Base-by-base conservation (phyloP, 2,797 vertebrate species). In the Microctenopoma steveboyesi region DNA sequence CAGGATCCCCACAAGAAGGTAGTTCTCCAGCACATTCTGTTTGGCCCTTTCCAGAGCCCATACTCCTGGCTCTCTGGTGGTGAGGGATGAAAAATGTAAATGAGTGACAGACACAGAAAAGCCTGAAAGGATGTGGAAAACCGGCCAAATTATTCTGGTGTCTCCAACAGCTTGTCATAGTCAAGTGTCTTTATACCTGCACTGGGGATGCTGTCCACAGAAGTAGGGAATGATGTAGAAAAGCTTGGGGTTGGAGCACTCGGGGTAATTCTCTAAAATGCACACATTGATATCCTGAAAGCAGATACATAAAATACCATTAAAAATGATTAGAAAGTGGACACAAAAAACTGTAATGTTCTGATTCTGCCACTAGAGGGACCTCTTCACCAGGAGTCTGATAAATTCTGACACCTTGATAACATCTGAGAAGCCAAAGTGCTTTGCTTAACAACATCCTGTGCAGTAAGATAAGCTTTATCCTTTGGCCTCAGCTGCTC, bases 211-310 rank as follows among this genome's bases (percentile, higher is more conserved):
- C 81, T 99, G 98, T 85, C 98, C 98, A 89, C 98, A 99, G 90
- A 99, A 99, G 78, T 99, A 99, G 0, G 98, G 98, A 51, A 99
- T 98, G 85, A 99, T 99, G 92, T 99, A 99, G 93, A 99, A 99
- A 63, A 98, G 91, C 54, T 95, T 93, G 78, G 98, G 98, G 87
- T 99, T 99, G 79, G 97, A 98, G 91, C 98, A 99, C 87, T 99
- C 98, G 0, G 97, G 96, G 67, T 98, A 98, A 88, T 97, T 98
- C 92, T 98, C 96, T 77, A 99, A 93, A 88, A 99, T 98, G 86
- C 98, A 99, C 76, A 98, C 97, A 35, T 98, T 99, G 89, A 99
- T 98, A 81, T 99, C 97, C 98, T 99, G 80, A 48, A 88, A 78
- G 73, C 35, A 90, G 8, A 88, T 4, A 59, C 62, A 61, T 40